Evolutionary conservation across 2,113 vertebrate species (phyloP).

Genomic region (Callorhinus ursinus): DNA sequence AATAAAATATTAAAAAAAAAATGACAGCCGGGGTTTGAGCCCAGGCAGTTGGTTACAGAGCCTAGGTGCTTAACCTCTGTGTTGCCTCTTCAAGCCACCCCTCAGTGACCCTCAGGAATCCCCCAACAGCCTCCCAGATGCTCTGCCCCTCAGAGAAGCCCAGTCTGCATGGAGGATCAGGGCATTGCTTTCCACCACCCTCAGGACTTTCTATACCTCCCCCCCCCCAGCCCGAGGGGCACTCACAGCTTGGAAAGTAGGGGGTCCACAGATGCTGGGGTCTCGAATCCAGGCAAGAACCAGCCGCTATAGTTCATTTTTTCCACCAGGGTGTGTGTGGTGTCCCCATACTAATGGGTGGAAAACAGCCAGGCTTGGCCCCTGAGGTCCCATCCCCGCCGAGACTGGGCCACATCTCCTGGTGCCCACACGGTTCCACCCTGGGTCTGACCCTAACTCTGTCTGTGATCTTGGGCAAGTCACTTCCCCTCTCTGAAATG

Average conservation of each 20-base stretch:
- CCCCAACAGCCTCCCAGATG: neutral
- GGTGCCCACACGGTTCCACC: fast-evolving
- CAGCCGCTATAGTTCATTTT: slow-evolving; percentile 91
- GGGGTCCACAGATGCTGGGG: slow-evolving; percentile 87
- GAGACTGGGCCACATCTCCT: fast-evolving
- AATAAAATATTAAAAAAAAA: neutral
- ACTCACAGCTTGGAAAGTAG: slow-evolving; percentile 92
- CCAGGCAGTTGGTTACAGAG: neutral
- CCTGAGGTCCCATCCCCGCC: neutral
- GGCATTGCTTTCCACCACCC: neutral
- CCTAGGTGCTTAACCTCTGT: neutral
- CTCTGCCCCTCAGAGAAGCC: neutral
- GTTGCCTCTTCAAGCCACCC: neutral
- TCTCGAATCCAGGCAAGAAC: slow-evolving; percentile 92
- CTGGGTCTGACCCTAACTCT: neutral
- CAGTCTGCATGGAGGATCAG: neutral
- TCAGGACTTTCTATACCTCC: neutral
- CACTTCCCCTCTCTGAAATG: neutral
- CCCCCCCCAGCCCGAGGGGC: fast-evolving
- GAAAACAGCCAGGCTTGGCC: neutral
- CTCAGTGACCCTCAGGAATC: too few relatives aligned
- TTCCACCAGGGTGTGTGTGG: slow-evolving; percentile 96
- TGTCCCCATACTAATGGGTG: slow-evolving; percentile 92
- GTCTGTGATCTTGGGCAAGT: neutral
- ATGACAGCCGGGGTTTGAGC: neutral